Conservation (phyloP, 2,797 vertebrate genomes). For the Chaenodraco wilsoni region DNA sequence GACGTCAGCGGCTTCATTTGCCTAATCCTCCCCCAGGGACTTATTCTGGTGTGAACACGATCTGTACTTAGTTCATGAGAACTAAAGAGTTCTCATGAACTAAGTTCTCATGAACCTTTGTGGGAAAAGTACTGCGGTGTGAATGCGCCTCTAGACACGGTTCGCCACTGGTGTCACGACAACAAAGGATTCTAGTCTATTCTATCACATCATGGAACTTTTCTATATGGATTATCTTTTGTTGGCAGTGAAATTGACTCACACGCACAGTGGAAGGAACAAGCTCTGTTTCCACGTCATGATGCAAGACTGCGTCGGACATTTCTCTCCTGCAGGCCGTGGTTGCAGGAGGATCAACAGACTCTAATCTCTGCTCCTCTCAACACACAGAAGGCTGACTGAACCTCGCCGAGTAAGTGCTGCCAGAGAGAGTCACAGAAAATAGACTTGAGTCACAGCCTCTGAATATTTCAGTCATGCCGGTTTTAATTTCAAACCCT, state of each 20-base stretch:
- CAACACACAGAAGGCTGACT: conserved; percentile 22
- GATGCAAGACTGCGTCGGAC: conserved; percentile 36
- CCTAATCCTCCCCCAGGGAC: too few species aligned
- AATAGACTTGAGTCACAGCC: conserved; percentile 37
- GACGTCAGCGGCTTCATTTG: too few species aligned
- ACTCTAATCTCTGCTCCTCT: conserved; percentile 20
- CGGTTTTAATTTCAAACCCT: conserved; percentile 21
- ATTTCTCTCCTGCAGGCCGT: conserved; percentile 13
- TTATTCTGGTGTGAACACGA: too few species aligned
- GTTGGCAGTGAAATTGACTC: not conserved
- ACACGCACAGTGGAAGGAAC: not conserved
- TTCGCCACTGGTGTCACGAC: too few species aligned
- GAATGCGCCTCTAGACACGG: too few species aligned
- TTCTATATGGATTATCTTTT: not conserved
- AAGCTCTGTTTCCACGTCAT: conserved; percentile 21
- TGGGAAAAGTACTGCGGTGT: too few species aligned
- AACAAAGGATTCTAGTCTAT: too few species aligned
- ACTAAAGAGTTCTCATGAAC: too few species aligned
- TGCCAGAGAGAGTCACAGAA: conserved; percentile 2
- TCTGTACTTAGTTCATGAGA: too few species aligned
- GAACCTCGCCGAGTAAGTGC: conserved; percentile 24
- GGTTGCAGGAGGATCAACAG: conserved; percentile 29
- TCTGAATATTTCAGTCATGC: conserved; percentile 25
- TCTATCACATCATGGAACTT: not conserved
- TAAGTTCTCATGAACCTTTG: too few species aligned